Base-by-base conservation (phyloP, 2,888 invertebrate species). In the Rhogogaster chlorosoma region DNA sequence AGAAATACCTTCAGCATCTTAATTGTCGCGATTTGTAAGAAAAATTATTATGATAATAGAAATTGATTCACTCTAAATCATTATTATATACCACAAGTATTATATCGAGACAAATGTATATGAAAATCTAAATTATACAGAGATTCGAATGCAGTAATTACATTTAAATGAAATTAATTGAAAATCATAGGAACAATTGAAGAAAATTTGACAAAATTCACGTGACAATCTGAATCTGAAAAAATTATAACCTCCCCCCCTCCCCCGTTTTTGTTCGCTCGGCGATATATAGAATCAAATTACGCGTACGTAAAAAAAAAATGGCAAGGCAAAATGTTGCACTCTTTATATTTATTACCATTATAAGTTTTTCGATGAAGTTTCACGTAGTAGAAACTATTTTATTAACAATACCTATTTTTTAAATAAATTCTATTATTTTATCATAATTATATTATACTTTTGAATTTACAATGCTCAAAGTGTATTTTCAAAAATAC, bases 381-480 rank as follows among this genome's bases (percentile, higher is more conserved):
- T 42, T 42, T 75, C 22, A 26, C 15, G 26, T 15, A 1, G 22
- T n/a, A 36, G 36, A 32, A 70, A 36, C 45, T 45, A 26, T 42
- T 75, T 49, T 18, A 38, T 49, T 38, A 61, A 57, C 22, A 22
- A n/a, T 61, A 53, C 53, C 53, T 53, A 49, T 26, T 15, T 42
- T 70, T 32, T n/a, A 61, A 61, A 38, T n/a, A 26, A 61, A 80
- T 32, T 61, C n/a, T 57, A 80, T 45, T 22, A 78, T 78, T 78
- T 36, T 53, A 61, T n/a, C 61, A 77, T 53, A 53, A n/a, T n/a
- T 42, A 42, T n/a, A 12, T 73, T 73, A 26, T 36, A 77, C 49
- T 75, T 78, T 57, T 38, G 32, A 80, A 80, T 80, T 80, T 61
- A 80, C 78, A 80, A 80, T 80, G 78, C 78, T 80, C 78, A 61